Evolutionary conservation across 1,140 invertebrate genomes (phyloP).

Genomic region (Bombus pascuorum): DNA sequence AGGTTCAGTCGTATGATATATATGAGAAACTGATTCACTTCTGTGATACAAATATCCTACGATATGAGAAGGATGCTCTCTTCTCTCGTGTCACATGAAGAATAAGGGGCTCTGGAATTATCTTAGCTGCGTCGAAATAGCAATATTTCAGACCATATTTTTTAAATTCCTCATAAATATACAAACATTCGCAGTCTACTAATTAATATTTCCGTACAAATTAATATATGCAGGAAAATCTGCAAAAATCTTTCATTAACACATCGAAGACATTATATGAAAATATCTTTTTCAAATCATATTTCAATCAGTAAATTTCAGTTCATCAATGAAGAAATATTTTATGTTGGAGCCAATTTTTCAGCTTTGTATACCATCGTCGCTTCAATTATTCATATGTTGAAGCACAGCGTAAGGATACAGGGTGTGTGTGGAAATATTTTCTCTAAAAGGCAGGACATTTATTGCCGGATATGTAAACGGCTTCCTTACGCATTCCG

Average conservation of each 20-base stretch:
- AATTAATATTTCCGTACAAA: not conserved
- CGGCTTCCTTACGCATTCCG: slow-evolving; percentile 10
- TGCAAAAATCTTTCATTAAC: not conserved
- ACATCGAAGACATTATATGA: too few relatives aligned
- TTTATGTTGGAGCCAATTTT: not conserved
- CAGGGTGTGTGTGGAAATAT: not conserved
- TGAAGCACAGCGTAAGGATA: not conserved
- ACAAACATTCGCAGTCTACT: not conserved
- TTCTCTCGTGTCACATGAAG: not conserved
- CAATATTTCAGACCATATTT: not conserved
- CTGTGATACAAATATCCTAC: not conserved
- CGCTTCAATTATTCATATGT: not conserved
- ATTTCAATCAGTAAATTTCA: not conserved
- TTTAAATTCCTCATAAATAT: too few relatives aligned
- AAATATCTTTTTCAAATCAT: not conserved
- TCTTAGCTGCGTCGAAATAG: not conserved
- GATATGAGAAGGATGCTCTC: not conserved
- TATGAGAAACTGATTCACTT: not conserved
- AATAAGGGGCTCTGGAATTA: not conserved
- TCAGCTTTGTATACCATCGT: not conserved
- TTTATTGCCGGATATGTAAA: slow-evolving; percentile 29
- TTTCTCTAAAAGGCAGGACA: slow-evolving; percentile 14
- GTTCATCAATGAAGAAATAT: not conserved
- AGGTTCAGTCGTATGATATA: not conserved
- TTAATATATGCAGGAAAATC: not conserved